Evolutionary conservation across 1,140 invertebrate genomes (phyloP), one percentile per base, ranked within the genome.

Genomic region (Neodiprion pinetum): DNA sequence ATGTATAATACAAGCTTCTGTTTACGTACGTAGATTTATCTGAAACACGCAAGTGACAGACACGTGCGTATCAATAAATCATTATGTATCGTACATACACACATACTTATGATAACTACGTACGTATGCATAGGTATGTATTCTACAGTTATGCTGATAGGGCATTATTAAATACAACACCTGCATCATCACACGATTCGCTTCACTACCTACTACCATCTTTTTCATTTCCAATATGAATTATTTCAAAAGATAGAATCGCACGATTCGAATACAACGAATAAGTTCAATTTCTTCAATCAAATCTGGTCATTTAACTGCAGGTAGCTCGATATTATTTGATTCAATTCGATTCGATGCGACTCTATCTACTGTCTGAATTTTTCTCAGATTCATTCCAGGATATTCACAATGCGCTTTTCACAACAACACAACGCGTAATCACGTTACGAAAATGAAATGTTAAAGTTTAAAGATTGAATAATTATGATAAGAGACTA

Each of bases 71-170:
- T 61, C 14, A 40, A 40, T 40, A 40, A 40, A 40, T 40, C 28
- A 40, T 40, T 40, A 40, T 40, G 28, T 40, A 40, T 40, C 28
- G 2, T 5, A 40, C 28, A 40, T 40, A 40, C 28, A 40, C 5
- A 40, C 28, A 40, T 40, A 40, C 28, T 40, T 40, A 5, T 40
- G 28, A 40, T 40, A 5, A 40, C 28, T 40, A 40, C 28, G 53
- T 61, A 61, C n/a, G n/a, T 14, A 17, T 61, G n/a, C n/a, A 61
- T 61, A 61, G n/a, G 53, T 61, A 61, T 61, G 53, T 61, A 61
- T 12, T 61, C 11, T 61, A 61, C 53, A 40, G 28, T 40, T 40
- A 40, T 40, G 28, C 28, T 40, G 28, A 17, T 61, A 61, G 53
- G 53, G 11, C n/a, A 61, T 61, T 17, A 61, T 61, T 17, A 61